A percentile compares a stretch with the other conserved stretches of the same genome.
Evolutionary conservation across 2,888 invertebrate species (phyloP).

Genomic region (Diaphora mendica): DNA sequence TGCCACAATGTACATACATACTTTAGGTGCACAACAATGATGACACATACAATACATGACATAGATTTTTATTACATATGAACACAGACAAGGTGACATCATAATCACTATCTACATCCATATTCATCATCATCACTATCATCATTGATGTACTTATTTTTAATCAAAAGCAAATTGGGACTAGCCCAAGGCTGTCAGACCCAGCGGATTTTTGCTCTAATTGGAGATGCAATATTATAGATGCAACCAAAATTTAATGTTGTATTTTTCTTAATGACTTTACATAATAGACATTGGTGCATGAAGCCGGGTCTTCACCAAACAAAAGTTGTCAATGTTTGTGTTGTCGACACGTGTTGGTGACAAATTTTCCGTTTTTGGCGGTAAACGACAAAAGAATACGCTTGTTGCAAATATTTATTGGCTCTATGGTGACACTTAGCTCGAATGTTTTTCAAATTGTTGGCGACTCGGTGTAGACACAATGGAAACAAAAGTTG

Average conservation of each 20-base stretch:
- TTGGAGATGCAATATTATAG: neutral
- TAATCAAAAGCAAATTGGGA: neutral
- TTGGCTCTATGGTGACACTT: too few relatives aligned
- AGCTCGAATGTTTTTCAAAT: too few relatives aligned
- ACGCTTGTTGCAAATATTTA: too few relatives aligned
- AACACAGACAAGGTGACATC: neutral
- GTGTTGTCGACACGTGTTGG: too few relatives aligned
- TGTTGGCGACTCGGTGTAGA: too few relatives aligned
- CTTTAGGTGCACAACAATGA: neutral
- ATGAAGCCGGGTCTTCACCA: too few relatives aligned
- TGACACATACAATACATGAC: neutral
- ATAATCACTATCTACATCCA: slow-evolving; percentile 2
- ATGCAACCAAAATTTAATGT: neutral
- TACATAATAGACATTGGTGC: neutral
- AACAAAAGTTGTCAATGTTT: too few relatives aligned
- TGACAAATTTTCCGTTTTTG: too few relatives aligned
- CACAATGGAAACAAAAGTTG: too few relatives aligned
- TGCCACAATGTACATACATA: neutral
- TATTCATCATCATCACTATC: neutral
- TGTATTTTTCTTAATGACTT: neutral
- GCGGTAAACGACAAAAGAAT: too few relatives aligned
- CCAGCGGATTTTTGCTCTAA: neutral
- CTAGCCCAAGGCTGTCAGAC: neutral
- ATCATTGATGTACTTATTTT: neutral
- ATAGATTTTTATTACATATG: neutral